Conservation (phyloP, 2,888 invertebrate species). For the Lobophora halterata region DNA sequence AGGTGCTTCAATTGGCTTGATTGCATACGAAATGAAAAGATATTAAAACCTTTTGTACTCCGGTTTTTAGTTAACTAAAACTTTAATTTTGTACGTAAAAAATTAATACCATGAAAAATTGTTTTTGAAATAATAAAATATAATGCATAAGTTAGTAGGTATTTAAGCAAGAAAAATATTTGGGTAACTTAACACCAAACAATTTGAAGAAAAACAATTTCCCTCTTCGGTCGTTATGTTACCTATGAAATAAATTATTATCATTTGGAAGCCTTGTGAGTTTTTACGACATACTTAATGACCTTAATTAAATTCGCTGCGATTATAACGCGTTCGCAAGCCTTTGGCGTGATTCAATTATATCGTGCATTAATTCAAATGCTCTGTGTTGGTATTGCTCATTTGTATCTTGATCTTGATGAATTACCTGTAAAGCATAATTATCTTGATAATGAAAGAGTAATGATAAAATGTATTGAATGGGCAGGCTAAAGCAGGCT, state of each 20-base stretch:
- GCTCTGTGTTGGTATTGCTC: constrained; percentile 19
- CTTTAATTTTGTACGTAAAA: too few species aligned
- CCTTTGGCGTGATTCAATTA: constrained; percentile 32
- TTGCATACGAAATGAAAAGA: constrained; percentile 18
- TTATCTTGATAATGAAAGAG: too few species aligned
- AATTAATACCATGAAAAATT: too few species aligned
- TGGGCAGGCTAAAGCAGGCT: too few species aligned
- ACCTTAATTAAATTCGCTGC: constrained; percentile 30
- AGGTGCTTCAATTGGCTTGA: constrained; percentile 27
- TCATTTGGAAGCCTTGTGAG: constrained; percentile 22
- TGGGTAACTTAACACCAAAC: constrained; percentile 2
- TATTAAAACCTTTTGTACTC: not conserved
- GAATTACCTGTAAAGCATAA: too few species aligned
- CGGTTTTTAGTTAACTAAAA: too few species aligned
- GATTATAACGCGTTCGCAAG: constrained; percentile 28
- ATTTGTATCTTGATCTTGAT: constrained; percentile 6
- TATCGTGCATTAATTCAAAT: constrained; percentile 28
- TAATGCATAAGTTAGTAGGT: too few species aligned
- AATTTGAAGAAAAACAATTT: constrained; percentile 10
- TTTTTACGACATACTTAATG: constrained; percentile 32
- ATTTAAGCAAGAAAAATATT: too few species aligned
- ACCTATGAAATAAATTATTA: constrained; percentile 20
- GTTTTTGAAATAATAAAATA: too few species aligned
- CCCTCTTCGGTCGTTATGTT: constrained; percentile 7
- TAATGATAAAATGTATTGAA: too few species aligned